phyloP scores from a whole-genome alignment of 2,113 vertebrate species.

The Burhinus oedicnemus region DNA sequence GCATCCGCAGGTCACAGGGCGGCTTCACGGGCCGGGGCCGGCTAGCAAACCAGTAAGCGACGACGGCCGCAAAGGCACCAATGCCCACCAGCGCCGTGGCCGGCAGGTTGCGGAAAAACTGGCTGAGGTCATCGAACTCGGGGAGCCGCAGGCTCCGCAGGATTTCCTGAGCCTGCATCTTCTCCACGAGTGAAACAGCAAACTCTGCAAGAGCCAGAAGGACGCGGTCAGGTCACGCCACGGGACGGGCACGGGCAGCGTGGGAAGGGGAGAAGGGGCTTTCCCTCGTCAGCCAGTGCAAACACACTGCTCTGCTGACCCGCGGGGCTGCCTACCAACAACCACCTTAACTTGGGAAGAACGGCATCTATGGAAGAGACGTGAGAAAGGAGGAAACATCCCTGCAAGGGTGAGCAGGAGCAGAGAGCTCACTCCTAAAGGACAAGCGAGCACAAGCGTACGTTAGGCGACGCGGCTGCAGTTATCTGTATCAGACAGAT shows the following conservation, averaged over 20 bases:
- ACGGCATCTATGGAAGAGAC: rapidly evolving
- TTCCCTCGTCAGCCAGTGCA: rapidly evolving
- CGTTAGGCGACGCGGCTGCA: neutral
- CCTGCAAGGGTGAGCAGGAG: neutral
- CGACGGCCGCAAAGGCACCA: slow-evolving; percentile 88
- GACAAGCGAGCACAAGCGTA: rapidly evolving
- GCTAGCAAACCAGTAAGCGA: slow-evolving; percentile 93
- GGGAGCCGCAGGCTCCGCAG: slow-evolving; percentile 87
- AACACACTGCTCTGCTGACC: neutral
- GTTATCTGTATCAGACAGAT: neutral
- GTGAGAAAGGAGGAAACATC: neutral
- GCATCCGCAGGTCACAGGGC: slow-evolving; percentile 89
- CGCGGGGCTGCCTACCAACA: neutral
- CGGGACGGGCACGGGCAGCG: rapidly evolving
- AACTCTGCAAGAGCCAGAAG: slow-evolving; percentile 80
- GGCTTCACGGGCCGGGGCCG: slow-evolving; percentile 88
- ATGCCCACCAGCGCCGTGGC: slow-evolving; percentile 89
- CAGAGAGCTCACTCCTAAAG: neutral
- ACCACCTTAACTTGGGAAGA: neutral
- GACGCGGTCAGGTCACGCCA: neutral
- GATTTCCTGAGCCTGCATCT: slow-evolving; percentile 95
- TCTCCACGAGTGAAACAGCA: slow-evolving; percentile 88
- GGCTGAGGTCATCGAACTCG: slow-evolving; percentile 88
- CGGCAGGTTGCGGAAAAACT: slow-evolving; percentile 88
- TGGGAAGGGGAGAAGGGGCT: rapidly evolving